Base-by-base conservation (phyloP, 1,140 invertebrate genomes). In the Tetramorium simillimum region DNA sequence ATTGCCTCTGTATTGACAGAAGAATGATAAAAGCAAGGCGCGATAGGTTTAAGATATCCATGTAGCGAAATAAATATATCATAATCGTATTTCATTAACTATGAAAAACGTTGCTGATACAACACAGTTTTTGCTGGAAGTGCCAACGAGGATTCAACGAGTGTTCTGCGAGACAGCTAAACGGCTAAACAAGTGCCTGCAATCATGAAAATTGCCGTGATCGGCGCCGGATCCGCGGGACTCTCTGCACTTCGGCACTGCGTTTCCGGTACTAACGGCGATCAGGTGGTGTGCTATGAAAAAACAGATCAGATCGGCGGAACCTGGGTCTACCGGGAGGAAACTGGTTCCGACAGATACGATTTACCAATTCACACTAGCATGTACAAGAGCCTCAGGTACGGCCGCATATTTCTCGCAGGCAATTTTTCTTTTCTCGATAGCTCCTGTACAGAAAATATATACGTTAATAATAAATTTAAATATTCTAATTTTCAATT, bases 351-450 rank as follows among this genome's bases (percentile, higher is more conserved):
- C 58, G 97, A 98, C 93, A 94, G 96, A 88, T 97, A 97, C 94
- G 97, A 97, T 9, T 95, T 98, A 40, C 97, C 98, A 2, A 96
- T 99, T 60, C 98, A 98, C 93, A 97, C 98, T 46, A 98, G 98
- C 94, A 99, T 99, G 97, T 98, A 98, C 93, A 96, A 97, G 93
- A 97, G 97, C 90, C 95, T 98, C 16, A 97, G 96, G 98, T 98
- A 95, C 18, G 53, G 7, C 16, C 10, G 63, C 21, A 14, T 60
- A 46, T 49, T 73, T n/a, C 43, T 58, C 3, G 51, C 51, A 21
- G 94, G 91, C 81, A 46, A 63, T 18, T 56, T 60, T 60, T 14
- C 2, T 73, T 72, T 58, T 46, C 21, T 28, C 21, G 18, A 49
- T 4, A 46, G 33, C 46, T 10, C 16, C 33, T 9, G n/a, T 51